Base-by-base conservation (phyloP, 2,888 invertebrate species). In the Cerceris ruficornis region DNA sequence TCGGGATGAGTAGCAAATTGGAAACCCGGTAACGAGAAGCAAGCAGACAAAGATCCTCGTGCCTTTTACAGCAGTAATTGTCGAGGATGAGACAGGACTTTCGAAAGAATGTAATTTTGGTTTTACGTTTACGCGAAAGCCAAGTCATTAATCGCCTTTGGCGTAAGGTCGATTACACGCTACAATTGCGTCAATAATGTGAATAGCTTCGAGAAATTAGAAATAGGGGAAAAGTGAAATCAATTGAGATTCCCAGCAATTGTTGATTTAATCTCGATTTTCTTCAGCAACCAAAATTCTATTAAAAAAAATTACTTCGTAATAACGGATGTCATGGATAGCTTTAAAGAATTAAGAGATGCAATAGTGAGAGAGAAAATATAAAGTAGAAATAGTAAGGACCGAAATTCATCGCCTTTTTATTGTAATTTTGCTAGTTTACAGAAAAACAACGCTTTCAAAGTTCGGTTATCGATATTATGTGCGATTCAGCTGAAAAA, bases 191-290 rank as follows among this genome's bases (percentile, higher is more conserved):
- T 69, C 81, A 83, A 83, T 68, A 80, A 73, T 77, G 87, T 87
- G 89, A 89, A 89, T 90, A 89, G 87, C 86, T 82, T 78, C 60
- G 77, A 84, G 87, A 85, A 87, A 89, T 89, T 89, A 88, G 86
- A 54, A n/a, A 54, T 11, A 17, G 87, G 73, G 65, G 67, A 59
- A 17, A 46, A 46, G 7, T 60, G 66, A 64, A 79, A 55, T 71
- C 49, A 46, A 11, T 8, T 46, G 8, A 11, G 6, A 13, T 9
- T n/a, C 7, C 54, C 7, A n/a, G 14, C n/a, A 17, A 61, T 46
- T 9, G 46, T 46, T 15, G 17, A 46, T 61, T 49, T 14, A 4
- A 17, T 4, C 41, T 9, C 42, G n/a, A 41, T 13, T 59, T 59
- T 8, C 8, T 9, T 13, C 11, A 14, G 6, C 41, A 39, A 41